Evolutionary conservation across 2,113 vertebrate species (phyloP).

Genomic region (Bothrops jararaca): DNA sequence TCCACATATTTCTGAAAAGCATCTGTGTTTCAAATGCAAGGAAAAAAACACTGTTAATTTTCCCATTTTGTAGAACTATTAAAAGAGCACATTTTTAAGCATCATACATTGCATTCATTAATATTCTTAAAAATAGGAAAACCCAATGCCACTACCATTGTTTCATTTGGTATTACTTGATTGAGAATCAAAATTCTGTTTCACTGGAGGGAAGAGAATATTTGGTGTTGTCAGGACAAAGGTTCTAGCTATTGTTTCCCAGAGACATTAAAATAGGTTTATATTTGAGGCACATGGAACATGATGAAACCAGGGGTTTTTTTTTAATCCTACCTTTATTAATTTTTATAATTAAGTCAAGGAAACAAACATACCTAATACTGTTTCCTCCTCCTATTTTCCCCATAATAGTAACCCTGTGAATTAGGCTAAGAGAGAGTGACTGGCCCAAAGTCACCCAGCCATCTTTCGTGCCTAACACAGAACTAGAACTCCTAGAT

Average conservation of each 20-base stretch:
- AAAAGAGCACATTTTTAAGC: not conserved
- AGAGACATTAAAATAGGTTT: not conserved
- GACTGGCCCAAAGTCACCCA: not conserved
- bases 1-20: slow-evolving; percentile 17
- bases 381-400: not conserved
- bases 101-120: not conserved
- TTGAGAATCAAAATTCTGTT: not conserved
- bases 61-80: not conserved
- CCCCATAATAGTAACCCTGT: not conserved
- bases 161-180: not conserved
- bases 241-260: not conserved
- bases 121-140: slow-evolving; percentile 10
- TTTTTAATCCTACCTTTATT: not conserved
- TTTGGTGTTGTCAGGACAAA: not conserved
- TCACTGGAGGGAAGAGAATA: not conserved
- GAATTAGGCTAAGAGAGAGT: not conserved
- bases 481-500: not conserved
- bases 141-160: accelerated
- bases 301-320: not conserved
- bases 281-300: not conserved
- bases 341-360: not conserved
- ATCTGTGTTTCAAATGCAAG: not conserved
- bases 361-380: not conserved
- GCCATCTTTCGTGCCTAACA: not conserved
- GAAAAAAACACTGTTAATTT: not conserved